Conservation (phyloP, 2,888 invertebrate genomes). For the Agrotis puta region DNA sequence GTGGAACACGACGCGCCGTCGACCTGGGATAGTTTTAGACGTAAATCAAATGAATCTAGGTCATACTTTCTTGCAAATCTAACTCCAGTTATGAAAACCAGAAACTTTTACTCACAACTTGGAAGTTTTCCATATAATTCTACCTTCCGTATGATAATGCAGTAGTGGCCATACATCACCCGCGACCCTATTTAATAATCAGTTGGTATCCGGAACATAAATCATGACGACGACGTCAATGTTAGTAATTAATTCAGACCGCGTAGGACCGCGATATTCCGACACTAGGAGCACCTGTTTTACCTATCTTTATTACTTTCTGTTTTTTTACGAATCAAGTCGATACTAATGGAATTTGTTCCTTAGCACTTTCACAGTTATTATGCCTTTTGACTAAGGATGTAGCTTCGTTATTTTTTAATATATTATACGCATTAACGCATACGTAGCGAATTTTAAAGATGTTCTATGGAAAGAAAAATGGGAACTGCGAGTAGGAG, state of each 20-base stretch:
- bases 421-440: no score
- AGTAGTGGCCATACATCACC: constrained; percentile 55
- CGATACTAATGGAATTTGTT: no score
- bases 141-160: constrained; percentile 36
- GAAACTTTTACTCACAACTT: constrained; percentile 6
- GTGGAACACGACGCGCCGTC: no score
- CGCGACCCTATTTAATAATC: constrained; percentile 67
- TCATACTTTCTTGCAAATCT: neutral
- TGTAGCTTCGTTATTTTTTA: no score
- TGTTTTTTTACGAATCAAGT: constrained; percentile 31
- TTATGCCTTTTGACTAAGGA: no score
- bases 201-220: constrained; percentile 66
- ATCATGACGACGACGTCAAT: constrained; percentile 65
- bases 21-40: neutral
- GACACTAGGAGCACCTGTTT: constrained; percentile 47
- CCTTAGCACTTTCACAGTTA: no score
- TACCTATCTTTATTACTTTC: constrained; percentile 44
- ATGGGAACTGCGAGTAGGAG: no score
- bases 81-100: neutral
- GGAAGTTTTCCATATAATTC: constrained; percentile 14
- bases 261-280: constrained; percentile 61
- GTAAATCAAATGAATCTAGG: neutral
- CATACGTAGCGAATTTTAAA: no score
- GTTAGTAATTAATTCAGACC: constrained; percentile 70
- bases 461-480: no score